A percentile compares a stretch with the other conserved stretches of the same genome.
These are phyloP conservation scores for Epirrita christyi DNA, from an alignment of 2,888 invertebrate species.

Conservation along the genomic window DNA sequence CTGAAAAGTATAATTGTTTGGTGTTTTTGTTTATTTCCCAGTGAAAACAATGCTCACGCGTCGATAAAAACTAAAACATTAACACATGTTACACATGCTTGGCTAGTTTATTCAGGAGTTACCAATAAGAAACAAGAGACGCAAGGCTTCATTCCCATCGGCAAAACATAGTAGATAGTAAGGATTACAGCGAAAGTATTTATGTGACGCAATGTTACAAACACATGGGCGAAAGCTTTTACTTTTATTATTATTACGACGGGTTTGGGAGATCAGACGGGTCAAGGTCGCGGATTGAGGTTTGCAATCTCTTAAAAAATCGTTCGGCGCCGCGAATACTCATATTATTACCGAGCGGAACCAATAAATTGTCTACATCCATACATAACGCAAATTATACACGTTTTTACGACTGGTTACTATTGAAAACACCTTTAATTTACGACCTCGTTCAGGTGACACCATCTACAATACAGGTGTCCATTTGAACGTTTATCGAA, in stretches of 20 bases:
- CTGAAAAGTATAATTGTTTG: neutral
- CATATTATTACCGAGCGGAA: constrained; percentile 59
- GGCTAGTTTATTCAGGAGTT: too few relatives aligned
- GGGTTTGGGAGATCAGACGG: constrained; percentile 68
- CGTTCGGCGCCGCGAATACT: constrained; percentile 64
- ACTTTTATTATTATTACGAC: constrained; percentile 69
- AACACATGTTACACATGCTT: too few relatives aligned
- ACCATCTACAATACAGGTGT: constrained; percentile 53
- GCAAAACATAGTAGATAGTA: constrained; percentile 20
- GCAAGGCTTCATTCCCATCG: constrained; percentile 4
- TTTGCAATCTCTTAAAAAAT: constrained; percentile 67
- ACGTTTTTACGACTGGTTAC: constrained; percentile 42
- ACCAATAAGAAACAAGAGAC: constrained; percentile 4
- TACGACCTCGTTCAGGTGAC: constrained; percentile 41
- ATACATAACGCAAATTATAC: constrained; percentile 44
- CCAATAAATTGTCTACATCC: constrained; percentile 64
- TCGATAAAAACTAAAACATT: too few relatives aligned
- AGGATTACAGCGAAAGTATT: constrained; percentile 34
- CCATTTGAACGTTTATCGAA: constrained; percentile 43
- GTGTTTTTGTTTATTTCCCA: neutral
- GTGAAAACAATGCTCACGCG: too few relatives aligned
- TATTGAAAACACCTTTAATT: constrained; percentile 53
- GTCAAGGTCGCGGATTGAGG: constrained; percentile 66
- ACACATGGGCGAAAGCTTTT: constrained; percentile 72
- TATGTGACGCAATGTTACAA: constrained; percentile 39